A percentile compares a stretch with the other conserved stretches of the same genome.
These are phyloP conservation scores for Sebastes hubbsi DNA, from an alignment of 2,797 vertebrate genomes.

Conservation along the genomic window DNA sequence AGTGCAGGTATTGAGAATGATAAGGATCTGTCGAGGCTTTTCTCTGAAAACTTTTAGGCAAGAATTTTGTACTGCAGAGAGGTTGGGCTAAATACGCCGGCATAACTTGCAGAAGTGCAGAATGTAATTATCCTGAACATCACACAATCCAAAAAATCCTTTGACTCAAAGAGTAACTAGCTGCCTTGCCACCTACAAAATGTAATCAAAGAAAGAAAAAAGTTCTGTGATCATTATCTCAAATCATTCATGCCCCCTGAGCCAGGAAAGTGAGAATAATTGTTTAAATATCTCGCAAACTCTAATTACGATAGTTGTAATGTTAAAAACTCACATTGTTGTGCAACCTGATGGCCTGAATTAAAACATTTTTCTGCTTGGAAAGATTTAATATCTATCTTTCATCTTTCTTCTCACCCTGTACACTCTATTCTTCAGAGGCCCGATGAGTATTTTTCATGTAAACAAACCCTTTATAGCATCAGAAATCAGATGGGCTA, in stretches of 20 bases:
- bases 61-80: not conserved
- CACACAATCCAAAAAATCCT: not conserved
- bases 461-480: not conserved
- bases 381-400: not conserved
- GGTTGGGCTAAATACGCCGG: conserved; percentile 7
- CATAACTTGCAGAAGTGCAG: conserved; percentile 8
- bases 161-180: conserved; percentile 1
- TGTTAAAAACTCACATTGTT: conserved; percentile 7
- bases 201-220: conserved; percentile 28
- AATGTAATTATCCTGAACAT: conserved; percentile 46
- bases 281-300: conserved; percentile 6
- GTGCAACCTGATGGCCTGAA: not conserved
- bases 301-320: conserved; percentile 16
- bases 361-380: not conserved
- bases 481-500: not conserved
- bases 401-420: not conserved
- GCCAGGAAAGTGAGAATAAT: not conserved
- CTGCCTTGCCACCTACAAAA: not conserved
- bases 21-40: conserved; percentile 18
- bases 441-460: not conserved
- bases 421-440: not conserved
- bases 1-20: conserved; percentile 1
- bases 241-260: conserved; percentile 29
- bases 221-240: conserved; percentile 27
- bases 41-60: conserved; percentile 13